Base-by-base conservation (phyloP, 2,797 vertebrate species). In the Cryptoprocta ferox region DNA sequence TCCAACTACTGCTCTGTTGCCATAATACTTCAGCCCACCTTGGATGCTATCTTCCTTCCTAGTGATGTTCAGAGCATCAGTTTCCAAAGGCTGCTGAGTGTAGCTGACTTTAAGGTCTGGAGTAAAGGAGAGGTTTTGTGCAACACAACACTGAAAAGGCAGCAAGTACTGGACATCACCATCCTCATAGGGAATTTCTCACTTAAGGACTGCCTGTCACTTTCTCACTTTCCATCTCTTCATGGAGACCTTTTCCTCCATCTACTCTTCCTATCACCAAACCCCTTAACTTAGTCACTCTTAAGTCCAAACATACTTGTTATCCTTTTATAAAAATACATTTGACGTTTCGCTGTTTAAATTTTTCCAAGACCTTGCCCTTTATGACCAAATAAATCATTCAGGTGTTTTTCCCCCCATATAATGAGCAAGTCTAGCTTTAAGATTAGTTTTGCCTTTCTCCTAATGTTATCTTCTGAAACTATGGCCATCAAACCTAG, bases 21-120 rank as follows among this genome's bases (percentile, higher is more conserved):
- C 15, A 0, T 45, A 42, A n/a, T 13, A 1, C 35, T 61, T 65
- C 28, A 68, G 0, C 0, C 0, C 15, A 30, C 19, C 4, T 3
- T 66, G 7, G 30, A 48, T n/a, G 26, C 37, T 8, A 8, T 9
- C n/a, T 70, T 14, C 65, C 8, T 84, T 59, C 6, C 32, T 71
- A 59, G 50, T 30, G 16, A 2, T 16, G 15, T 26, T 0, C n/a
- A 80, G 30, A 80, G n/a, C 53, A 48, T 66, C 45, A 12, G 15
- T 68, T 24, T 30, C 14, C 42, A 70, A 66, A 79, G 28, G 21
- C 50, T 79, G 18, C 15, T 48, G 9, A 24, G 4, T 12, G 0
- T n/a, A 61, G 19, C 28, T 21, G 30, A 48, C 6, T 28, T n/a
- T 53, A 61, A 39, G 14, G 32, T 26, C 24, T 73, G 3, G 12